These are phyloP conservation scores for Apogon hyalosoma DNA, from an alignment of 2,797 vertebrate species.

Conservation along the genomic window DNA sequence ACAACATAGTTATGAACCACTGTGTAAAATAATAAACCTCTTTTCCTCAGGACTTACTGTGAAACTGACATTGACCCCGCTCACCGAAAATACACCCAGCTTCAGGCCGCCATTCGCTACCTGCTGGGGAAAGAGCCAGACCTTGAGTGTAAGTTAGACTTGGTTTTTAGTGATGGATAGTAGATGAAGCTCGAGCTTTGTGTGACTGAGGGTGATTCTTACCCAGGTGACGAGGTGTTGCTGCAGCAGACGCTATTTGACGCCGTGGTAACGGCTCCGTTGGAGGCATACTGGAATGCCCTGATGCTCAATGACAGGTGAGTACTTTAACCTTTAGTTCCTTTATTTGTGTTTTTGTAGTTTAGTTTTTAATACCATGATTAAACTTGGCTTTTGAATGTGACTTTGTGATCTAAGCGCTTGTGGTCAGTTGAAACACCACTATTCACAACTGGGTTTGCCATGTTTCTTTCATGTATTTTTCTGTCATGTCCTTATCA, in stretches of 20 bases:
- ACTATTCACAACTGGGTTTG: no score
- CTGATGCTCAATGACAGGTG: conserved; percentile 90
- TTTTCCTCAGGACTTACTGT: conserved; percentile 92
- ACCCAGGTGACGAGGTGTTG: conserved; percentile 90
- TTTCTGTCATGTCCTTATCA: no score
- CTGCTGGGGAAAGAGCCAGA: conserved; percentile 90
- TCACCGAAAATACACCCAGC: conserved; percentile 91
- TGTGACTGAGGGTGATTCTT: conserved; percentile 1
- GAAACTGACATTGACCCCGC: conserved; percentile 93
- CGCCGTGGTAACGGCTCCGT: conserved; percentile 93
- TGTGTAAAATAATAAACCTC: background rate
- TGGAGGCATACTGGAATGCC: conserved; percentile 96
- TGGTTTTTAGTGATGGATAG: background rate
- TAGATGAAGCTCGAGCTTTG: background rate
- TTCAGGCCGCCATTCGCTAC: conserved; percentile 91
- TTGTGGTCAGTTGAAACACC: no score
- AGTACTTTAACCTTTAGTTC: conserved; percentile 18
- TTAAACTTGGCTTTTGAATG: no score
- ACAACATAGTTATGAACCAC: background rate
- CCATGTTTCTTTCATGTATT: no score
- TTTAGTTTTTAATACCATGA: background rate
- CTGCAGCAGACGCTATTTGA: conserved; percentile 93
- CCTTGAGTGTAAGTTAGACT: conserved; percentile 88
- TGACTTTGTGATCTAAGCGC: no score
- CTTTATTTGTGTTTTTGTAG: background rate